Evolutionary conservation across 2,888 invertebrate species (phyloP).

Genomic region (Sesia bembeciformis): DNA sequence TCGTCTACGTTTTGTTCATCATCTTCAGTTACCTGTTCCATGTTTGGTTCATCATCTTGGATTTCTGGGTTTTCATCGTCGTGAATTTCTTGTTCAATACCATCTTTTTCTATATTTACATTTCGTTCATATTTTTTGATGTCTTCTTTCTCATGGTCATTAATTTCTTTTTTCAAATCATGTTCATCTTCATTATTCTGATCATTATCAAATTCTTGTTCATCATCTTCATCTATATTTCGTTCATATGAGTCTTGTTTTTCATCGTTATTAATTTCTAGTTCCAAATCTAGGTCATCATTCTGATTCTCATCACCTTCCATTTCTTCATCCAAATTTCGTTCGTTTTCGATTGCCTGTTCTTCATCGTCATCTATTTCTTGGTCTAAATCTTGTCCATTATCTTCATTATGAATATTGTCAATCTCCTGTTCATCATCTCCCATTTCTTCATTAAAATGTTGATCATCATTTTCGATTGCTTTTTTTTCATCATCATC

Average conservation of each 20-base stretch:
- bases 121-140: slow-evolving; percentile 8
- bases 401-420: slow-evolving; percentile 1
- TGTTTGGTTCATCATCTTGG: neutral
- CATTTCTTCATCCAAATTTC: slow-evolving; percentile 1
- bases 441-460: slow-evolving; percentile 1
- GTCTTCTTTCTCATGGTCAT: slow-evolving; percentile 5
- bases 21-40: slow-evolving; percentile 7
- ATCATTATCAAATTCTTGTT: slow-evolving; percentile 2
- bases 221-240: slow-evolving; percentile 2
- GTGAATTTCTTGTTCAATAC: slow-evolving; percentile 2
- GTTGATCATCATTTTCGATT: slow-evolving; percentile 1
- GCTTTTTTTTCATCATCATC: slow-evolving; percentile 5
- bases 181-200: slow-evolving; percentile 5
- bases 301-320: slow-evolving; percentile 4
- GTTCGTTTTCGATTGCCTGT: slow-evolving; percentile 2
- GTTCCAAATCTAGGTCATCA: slow-evolving; percentile 5
- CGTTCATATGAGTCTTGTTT: slow-evolving; percentile 5
- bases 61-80: slow-evolving; percentile 7
- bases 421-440: slow-evolving; percentile 3
- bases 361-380: slow-evolving; percentile 2
- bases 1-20: slow-evolving; percentile 4
- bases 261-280: slow-evolving; percentile 8
- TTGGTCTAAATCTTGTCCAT: neutral
- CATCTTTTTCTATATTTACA: neutral
- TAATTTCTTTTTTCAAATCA: slow-evolving; percentile 1